Conservation (phyloP, 2,113 vertebrate species). For the Thalassoma bifasciatum region DNA sequence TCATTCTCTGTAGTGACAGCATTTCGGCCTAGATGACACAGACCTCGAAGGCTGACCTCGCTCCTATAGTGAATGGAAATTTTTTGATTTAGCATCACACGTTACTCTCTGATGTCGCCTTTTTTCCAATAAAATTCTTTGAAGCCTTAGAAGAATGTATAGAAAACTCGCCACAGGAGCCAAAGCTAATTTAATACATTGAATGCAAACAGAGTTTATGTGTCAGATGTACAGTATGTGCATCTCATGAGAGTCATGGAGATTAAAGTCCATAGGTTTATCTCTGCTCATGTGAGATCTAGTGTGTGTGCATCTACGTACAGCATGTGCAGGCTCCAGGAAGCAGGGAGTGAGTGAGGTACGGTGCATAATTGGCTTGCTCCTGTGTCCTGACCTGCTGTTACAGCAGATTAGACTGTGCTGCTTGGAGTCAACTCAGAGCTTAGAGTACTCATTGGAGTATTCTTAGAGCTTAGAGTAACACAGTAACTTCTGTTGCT, state of each 20-base stretch:
- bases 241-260: neutral
- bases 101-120: constrained; percentile 20
- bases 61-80: constrained; percentile 15
- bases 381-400: constrained; percentile 40
- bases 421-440: neutral
- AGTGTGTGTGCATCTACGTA: neutral
- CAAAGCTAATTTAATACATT: neutral
- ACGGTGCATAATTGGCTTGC: constrained; percentile 51
- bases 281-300: neutral
- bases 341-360: constrained; percentile 41
- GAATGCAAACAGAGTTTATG: constrained; percentile 25
- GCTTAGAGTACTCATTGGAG: neutral
- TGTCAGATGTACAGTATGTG: constrained; percentile 39
- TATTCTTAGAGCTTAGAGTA: neutral
- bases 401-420: constrained; percentile 51
- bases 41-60: neutral
- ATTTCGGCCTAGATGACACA: neutral
- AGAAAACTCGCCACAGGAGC: constrained; percentile 40
- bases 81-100: neutral
- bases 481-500: neutral
- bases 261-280: constrained; percentile 37
- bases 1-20: too few relatives aligned
- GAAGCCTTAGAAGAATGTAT: constrained; percentile 5
- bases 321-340: constrained; percentile 12
- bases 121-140: constrained; percentile 34